phyloP scores from a whole-genome alignment of 2,797 vertebrate species.

The Protosalanx chinensis region DNA sequence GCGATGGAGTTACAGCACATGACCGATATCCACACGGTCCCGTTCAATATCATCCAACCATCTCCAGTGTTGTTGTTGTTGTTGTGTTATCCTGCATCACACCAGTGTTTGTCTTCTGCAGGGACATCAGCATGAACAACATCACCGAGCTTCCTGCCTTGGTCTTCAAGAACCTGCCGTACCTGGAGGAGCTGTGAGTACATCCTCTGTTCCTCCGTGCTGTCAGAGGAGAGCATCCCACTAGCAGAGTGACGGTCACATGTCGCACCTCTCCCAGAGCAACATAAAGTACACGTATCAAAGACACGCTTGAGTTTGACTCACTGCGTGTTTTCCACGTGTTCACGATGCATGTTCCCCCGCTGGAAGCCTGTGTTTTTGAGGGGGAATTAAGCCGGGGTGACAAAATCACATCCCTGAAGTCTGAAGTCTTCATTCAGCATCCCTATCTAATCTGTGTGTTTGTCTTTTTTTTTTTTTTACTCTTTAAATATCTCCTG shows the following conservation, averaged over 20 bases:
- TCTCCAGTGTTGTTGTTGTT: no score
- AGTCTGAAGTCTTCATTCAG: constrained; percentile 48
- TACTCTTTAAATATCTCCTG: constrained; percentile 55
- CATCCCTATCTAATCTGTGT: constrained; percentile 60
- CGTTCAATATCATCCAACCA: no score
- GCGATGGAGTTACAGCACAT: no score
- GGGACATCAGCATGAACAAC: constrained; percentile 99
- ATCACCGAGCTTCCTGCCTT: constrained; percentile 92
- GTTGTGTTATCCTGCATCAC: background rate
- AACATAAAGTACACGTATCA: no score
- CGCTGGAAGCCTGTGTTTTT: constrained; percentile 34
- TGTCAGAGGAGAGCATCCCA: no score
- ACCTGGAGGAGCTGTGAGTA: constrained; percentile 97
- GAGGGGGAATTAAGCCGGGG: constrained; percentile 54
- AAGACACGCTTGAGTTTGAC: constrained; percentile 37
- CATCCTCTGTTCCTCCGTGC: constrained; percentile 9
- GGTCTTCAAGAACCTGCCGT: constrained; percentile 91
- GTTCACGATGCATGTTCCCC: constrained; percentile 43
- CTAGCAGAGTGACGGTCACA: no score
- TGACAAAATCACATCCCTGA: constrained; percentile 45
- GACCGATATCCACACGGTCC: no score
- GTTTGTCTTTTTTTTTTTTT: constrained; percentile 68
- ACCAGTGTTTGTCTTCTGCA: constrained; percentile 47
- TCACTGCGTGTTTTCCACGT: constrained; percentile 33
- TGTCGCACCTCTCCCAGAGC: no score